These are phyloP conservation scores for Lathamus discolor DNA, from an alignment of 2,113 vertebrate species.

Conservation along the genomic window DNA sequence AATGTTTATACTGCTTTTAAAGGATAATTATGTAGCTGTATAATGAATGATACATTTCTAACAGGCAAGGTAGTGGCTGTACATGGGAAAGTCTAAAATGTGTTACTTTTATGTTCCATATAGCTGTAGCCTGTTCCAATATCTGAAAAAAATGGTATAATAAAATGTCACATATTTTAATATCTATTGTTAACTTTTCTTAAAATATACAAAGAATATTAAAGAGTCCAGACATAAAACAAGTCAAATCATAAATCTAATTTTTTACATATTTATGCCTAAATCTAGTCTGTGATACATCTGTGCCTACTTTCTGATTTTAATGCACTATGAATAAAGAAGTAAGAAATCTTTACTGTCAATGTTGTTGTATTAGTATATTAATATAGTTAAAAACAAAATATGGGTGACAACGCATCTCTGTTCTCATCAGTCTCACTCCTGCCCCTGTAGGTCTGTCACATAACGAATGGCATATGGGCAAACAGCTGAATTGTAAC, in stretches of 20 bases:
- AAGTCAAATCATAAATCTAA: neutral
- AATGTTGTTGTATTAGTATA: neutral
- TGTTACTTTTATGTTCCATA: neutral
- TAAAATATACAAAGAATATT: neutral
- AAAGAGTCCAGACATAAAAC: neutral
- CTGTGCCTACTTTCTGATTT: neutral
- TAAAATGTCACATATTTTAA: neutral
- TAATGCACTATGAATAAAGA: neutral
- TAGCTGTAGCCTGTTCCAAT: neutral
- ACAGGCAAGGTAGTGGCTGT: neutral
- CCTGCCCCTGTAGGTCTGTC: neutral
- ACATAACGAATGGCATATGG: neutral
- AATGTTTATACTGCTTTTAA: constrained; percentile 1
- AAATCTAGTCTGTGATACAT: neutral
- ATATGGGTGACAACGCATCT: neutral
- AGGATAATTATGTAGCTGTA: constrained; percentile 9
- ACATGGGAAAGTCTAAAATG: neutral
- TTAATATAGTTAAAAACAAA: neutral
- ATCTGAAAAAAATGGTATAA: neutral
- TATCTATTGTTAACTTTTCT: neutral
- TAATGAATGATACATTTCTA: neutral
- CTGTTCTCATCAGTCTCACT: neutral
- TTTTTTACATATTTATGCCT: neutral
- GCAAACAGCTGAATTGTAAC: neutral
- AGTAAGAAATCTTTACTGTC: neutral